Conservation (phyloP, 1,140 invertebrate genomes). For the Rhyacophila brunnea region DNA sequence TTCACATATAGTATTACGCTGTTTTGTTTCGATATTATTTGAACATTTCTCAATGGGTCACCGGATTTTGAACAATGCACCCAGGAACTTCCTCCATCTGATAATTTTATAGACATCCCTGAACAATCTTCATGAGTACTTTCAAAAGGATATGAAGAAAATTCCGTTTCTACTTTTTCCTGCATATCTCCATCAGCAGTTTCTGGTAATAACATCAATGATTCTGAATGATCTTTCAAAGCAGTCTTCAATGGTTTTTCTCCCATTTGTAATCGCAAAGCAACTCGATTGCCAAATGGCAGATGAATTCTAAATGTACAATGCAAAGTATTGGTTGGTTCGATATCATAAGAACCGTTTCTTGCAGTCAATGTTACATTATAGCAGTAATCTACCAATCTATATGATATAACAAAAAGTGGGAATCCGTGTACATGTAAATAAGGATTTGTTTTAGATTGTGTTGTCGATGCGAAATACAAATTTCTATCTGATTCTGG, state of each 20-base stretch:
- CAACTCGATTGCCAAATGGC: slow-evolving; percentile 62
- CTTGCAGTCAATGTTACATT: slow-evolving; percentile 59
- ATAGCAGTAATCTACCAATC: slow-evolving; percentile 64
- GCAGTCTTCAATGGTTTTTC: slow-evolving; percentile 37
- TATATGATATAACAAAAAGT: slow-evolving; percentile 60
- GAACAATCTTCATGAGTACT: slow-evolving; percentile 42
- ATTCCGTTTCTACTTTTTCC: slow-evolving; percentile 9
- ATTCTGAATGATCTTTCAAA: slow-evolving; percentile 4
- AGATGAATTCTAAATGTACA: slow-evolving; percentile 64
- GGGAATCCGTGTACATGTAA: slow-evolving; percentile 58
- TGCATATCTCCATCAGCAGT: slow-evolving; percentile 21
- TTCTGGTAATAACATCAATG: no score
- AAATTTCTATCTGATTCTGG: slow-evolving; percentile 53
- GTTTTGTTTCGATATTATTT: slow-evolving; percentile 58
- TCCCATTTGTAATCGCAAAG: slow-evolving; percentile 56
- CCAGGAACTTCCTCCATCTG: slow-evolving; percentile 57
- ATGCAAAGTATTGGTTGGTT: slow-evolving; percentile 52
- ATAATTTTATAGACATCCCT: slow-evolving; percentile 54
- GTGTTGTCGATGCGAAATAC: slow-evolving; percentile 50
- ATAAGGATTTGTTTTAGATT: slow-evolving; percentile 42
- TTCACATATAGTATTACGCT: slow-evolving; percentile 47
- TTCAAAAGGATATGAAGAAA: not conserved
- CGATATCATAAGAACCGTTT: slow-evolving; percentile 61
- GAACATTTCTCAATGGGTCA: slow-evolving; percentile 54
- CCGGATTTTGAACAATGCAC: slow-evolving; percentile 57